phyloP scores from a whole-genome alignment of 2,888 invertebrate species.

The Volucella inanis region DNA sequence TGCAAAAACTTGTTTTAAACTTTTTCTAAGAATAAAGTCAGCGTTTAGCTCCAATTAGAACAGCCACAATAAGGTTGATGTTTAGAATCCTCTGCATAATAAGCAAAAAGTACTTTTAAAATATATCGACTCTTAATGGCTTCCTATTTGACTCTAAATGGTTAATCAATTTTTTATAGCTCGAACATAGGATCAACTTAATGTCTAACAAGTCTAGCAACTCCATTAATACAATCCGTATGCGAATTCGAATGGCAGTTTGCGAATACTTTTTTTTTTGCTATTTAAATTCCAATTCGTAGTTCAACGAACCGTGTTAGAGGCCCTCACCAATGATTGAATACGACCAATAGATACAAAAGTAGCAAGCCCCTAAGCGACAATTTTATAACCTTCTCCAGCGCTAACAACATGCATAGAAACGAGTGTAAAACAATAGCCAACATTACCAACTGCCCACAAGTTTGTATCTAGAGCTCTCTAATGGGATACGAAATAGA shows the following conservation, averaged over 20 bases:
- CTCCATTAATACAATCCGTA: slow-evolving; percentile 8
- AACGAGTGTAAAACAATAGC: slow-evolving; percentile 49
- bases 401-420: neutral
- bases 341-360: slow-evolving; percentile 6
- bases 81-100: too few species aligned
- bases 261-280: neutral
- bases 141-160: neutral
- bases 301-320: slow-evolving; percentile 54
- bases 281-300: neutral
- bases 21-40: too few species aligned
- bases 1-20: too few species aligned
- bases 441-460: slow-evolving; percentile 34
- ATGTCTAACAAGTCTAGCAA: slow-evolving; percentile 39
- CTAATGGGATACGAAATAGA: slow-evolving; percentile 48
- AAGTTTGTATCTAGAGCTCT: slow-evolving; percentile 10
- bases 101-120: slow-evolving; percentile 2
- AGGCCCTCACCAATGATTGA: slow-evolving; percentile 30
- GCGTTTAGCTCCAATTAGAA: too few species aligned
- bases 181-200: neutral
- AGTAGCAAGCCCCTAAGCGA: slow-evolving; percentile 39
- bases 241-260: slow-evolving; percentile 16
- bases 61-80: too few species aligned
- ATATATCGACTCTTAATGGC: neutral
- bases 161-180: neutral
- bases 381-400: slow-evolving; percentile 55